Percentiles rank a stretch among this genome's conserved stretches.
Evolutionary conservation across 2,113 vertebrate genomes (phyloP).

Genomic region (Zosterops hypoxanthus): DNA sequence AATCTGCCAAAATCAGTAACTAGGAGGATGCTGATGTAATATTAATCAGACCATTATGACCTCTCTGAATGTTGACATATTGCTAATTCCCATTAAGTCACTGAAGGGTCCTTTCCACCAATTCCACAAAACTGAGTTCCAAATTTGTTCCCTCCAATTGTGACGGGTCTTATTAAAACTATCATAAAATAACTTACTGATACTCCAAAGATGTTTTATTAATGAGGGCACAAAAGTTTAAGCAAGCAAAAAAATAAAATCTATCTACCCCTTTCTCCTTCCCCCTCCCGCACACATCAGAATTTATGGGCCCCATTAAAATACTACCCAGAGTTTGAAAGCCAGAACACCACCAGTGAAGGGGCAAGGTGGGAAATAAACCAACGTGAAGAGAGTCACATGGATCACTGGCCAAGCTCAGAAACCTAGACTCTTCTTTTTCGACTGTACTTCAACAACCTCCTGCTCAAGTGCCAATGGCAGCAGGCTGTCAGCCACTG

Average conservation of each 20-base stretch:
- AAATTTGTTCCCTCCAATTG: neutral
- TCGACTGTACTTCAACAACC: accelerated
- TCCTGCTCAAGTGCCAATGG: accelerated
- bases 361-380: neutral
- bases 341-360: neutral
- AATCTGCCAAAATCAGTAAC: neutral
- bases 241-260: neutral
- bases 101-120: neutral
- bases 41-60: neutral
- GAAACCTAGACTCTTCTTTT: neutral
- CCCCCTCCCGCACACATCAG: neutral
- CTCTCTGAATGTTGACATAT: neutral
- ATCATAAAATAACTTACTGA: neutral
- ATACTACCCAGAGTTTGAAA: neutral
- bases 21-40: neutral
- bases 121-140: neutral
- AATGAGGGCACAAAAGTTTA: neutral
- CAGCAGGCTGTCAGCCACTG: neutral
- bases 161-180: accelerated
- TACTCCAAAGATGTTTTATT: neutral
- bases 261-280: neutral
- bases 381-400: neutral
- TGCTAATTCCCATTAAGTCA: neutral
- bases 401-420: neutral
- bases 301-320: neutral